phyloP scores from a whole-genome alignment of 2,888 invertebrate genomes.

The Nephrotoma appendiculata region DNA sequence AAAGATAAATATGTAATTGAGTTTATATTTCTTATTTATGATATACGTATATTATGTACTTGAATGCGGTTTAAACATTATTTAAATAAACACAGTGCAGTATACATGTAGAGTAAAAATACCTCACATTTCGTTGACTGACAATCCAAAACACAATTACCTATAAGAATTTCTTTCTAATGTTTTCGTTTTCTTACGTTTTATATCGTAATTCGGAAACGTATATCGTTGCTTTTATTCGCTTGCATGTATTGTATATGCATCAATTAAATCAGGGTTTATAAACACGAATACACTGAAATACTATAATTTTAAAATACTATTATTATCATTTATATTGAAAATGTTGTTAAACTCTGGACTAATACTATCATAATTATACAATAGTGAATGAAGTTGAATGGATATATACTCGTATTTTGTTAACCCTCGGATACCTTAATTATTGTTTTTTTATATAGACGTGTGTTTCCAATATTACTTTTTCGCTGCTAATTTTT shows the following conservation, averaged over 20 bases:
- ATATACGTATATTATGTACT: neutral
- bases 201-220: neutral
- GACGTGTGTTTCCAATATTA: no score
- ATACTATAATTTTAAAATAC: neutral
- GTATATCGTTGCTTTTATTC: neutral
- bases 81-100: no score
- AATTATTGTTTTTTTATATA: neutral
- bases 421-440: neutral
- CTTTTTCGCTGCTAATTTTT: no score
- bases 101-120: no score
- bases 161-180: neutral
- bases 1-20: neutral
- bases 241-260: neutral
- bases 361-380: neutral
- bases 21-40: neutral
- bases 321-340: neutral
- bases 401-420: neutral
- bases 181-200: neutral
- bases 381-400: neutral
- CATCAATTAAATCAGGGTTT: neutral
- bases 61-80: neutral
- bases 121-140: neutral
- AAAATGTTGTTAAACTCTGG: neutral
- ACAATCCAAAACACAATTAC: neutral
- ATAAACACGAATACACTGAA: neutral